These are phyloP conservation scores for Polypterus senegalus DNA, from an alignment of 2,113 vertebrate genomes.

Conservation along the genomic window DNA sequence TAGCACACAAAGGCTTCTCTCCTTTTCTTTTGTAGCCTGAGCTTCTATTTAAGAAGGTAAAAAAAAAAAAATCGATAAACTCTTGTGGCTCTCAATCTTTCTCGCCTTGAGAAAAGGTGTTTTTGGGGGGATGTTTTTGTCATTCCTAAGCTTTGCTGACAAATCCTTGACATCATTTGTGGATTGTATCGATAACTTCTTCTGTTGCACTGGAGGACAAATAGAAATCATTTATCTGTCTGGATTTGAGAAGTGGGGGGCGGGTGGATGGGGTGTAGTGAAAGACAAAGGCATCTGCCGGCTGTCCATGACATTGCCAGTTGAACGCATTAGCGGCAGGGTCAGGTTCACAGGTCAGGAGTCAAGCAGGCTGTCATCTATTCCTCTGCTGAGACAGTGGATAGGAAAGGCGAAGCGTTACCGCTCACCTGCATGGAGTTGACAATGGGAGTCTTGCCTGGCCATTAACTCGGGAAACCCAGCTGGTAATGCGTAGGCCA, in stretches of 20 bases:
- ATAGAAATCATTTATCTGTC: conserved; percentile 95
- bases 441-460: too few relatives aligned
- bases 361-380: conserved; percentile 63
- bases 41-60: conserved; percentile 87
- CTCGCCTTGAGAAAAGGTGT: conserved; percentile 62
- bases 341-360: conserved; percentile 77
- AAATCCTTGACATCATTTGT: conserved; percentile 95
- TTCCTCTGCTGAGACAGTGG: conserved; percentile 36
- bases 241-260: conserved; percentile 45
- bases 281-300: conserved; percentile 69
- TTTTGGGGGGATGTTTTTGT: conserved; percentile 68
- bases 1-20: conserved; percentile 84
- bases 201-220: conserved; percentile 80
- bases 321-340: conserved; percentile 68
- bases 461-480: conserved; percentile 10
- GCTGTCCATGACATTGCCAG: conserved; percentile 66
- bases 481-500: conserved; percentile 39
- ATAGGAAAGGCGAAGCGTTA: conserved; percentile 1
- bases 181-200: conserved; percentile 93
- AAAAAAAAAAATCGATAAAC: conserved; percentile 82
- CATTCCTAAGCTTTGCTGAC: conserved; percentile 92
- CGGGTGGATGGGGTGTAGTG: conserved; percentile 34
- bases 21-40: conserved; percentile 81
- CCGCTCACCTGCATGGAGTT: neutral
- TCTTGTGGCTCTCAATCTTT: conserved; percentile 91